Evolutionary conservation across 1,140 invertebrate species (phyloP).

Genomic region (Dufourea novaeangliae): DNA sequence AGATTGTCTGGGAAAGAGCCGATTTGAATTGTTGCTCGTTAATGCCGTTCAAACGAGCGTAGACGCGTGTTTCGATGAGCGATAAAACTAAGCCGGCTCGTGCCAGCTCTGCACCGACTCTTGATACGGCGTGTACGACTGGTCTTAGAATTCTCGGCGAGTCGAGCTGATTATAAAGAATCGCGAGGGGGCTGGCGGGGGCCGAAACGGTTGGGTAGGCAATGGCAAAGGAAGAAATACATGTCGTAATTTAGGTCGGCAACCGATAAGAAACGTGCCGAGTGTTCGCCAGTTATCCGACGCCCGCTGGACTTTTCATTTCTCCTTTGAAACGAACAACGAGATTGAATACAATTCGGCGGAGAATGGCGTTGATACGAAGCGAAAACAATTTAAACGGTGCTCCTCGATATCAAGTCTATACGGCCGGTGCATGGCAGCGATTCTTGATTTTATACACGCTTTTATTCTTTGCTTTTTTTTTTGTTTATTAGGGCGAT

Average conservation of each 20-base stretch:
- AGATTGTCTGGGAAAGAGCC: conserved; percentile 4
- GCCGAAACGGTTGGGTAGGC: neutral
- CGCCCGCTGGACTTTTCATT: conserved; percentile 47
- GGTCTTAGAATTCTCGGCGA: conserved; percentile 51
- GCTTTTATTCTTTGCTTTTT: no score
- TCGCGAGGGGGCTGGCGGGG: neutral
- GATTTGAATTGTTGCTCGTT: conserved; percentile 20
- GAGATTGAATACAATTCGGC: conserved; percentile 46
- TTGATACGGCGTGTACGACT: neutral
- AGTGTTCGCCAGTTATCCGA: conserved; percentile 56
- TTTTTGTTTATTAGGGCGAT: no score
- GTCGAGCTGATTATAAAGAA: conserved; percentile 53
- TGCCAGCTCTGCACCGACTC: neutral
- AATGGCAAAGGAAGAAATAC: conserved; percentile 43
- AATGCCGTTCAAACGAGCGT: conserved; percentile 19
- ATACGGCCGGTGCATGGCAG: no score
- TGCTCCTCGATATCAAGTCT: neutral
- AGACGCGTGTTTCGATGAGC: conserved; percentile 45
- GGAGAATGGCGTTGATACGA: neutral
- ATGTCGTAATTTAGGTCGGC: conserved; percentile 66
- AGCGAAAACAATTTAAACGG: conserved; percentile 15
- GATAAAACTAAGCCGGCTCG: conserved; percentile 42
- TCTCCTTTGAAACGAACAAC: conserved; percentile 24
- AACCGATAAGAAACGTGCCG: conserved; percentile 66
- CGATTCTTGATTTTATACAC: no score